Evolutionary conservation across 2,113 vertebrate species (phyloP).

Genomic region (Oryctolagus cuniculus): DNA sequence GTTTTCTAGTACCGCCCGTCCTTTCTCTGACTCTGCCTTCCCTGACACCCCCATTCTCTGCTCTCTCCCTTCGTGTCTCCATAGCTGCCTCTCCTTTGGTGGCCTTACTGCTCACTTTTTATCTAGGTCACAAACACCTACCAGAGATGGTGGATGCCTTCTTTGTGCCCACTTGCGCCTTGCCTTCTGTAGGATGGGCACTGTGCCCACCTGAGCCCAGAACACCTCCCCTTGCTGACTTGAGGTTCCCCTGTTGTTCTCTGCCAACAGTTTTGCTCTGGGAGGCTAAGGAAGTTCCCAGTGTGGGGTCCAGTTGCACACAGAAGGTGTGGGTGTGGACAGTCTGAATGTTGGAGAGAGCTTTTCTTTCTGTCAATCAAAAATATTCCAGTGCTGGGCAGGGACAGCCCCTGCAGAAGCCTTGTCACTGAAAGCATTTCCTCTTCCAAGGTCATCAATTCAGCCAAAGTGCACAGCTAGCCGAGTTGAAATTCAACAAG

Average conservation of each 20-base stretch:
- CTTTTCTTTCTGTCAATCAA: slow-evolving; percentile 75
- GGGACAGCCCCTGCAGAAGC: slow-evolving; percentile 60
- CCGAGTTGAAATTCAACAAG: slow-evolving; percentile 68
- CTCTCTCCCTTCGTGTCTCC: neutral
- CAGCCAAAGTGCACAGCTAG: slow-evolving; percentile 10
- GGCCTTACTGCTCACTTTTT: neutral
- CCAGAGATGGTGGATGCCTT: neutral
- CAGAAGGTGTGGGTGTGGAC: neutral
- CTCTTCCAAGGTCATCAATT: slow-evolving; percentile 68
- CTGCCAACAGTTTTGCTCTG: neutral
- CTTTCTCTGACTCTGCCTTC: neutral
- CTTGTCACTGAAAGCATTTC: slow-evolving; percentile 68
- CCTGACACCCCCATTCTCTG: neutral
- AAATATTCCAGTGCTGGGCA: slow-evolving; percentile 43
- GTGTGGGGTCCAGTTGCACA: neutral
- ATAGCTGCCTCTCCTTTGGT: neutral
- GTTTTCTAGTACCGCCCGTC: neutral
- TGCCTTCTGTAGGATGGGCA: neutral
- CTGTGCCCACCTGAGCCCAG: neutral
- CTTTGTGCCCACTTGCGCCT: neutral
- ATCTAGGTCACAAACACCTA: neutral
- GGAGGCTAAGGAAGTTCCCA: neutral
- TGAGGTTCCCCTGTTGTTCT: neutral
- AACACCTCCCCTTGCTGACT: neutral
- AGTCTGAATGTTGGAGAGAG: slow-evolving; percentile 43